phyloP scores from a whole-genome alignment of 1,140 invertebrate species.

The Chironomus tepperi region DNA sequence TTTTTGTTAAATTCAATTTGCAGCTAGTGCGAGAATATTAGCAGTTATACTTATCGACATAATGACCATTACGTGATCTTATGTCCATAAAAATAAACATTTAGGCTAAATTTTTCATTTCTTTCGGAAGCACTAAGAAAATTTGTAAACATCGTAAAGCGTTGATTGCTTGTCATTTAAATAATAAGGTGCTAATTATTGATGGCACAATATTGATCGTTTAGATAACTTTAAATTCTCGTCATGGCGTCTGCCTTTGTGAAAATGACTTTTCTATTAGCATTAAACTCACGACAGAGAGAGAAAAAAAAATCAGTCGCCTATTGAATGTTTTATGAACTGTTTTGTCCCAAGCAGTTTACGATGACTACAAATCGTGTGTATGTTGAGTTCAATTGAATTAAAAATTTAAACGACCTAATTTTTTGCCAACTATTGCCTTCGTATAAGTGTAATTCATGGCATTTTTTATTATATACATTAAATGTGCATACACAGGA shows the following conservation, averaged over 20 bases:
- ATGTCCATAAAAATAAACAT: not conserved
- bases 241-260: too few species aligned
- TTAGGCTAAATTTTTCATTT: too few species aligned
- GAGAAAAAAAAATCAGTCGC: too few species aligned
- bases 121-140: too few species aligned
- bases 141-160: too few species aligned
- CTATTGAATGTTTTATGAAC: too few species aligned
- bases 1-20: not conserved
- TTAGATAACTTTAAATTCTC: too few species aligned
- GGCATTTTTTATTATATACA: not conserved
- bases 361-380: not conserved
- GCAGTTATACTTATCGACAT: not conserved
- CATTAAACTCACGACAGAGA: too few species aligned
- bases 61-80: not conserved
- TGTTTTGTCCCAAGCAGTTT: not conserved
- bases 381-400: slow-evolving; percentile 3
- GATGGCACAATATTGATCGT: too few species aligned
- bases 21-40: not conserved
- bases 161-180: too few species aligned
- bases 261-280: too few species aligned
- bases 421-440: not conserved
- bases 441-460: slow-evolving; percentile 1
- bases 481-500: not conserved
- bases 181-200: too few species aligned
- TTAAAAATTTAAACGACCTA: slow-evolving; percentile 7